These are phyloP conservation scores for Alethe castanea DNA, from an alignment of 2,113 vertebrate species.

Conservation along the genomic window DNA sequence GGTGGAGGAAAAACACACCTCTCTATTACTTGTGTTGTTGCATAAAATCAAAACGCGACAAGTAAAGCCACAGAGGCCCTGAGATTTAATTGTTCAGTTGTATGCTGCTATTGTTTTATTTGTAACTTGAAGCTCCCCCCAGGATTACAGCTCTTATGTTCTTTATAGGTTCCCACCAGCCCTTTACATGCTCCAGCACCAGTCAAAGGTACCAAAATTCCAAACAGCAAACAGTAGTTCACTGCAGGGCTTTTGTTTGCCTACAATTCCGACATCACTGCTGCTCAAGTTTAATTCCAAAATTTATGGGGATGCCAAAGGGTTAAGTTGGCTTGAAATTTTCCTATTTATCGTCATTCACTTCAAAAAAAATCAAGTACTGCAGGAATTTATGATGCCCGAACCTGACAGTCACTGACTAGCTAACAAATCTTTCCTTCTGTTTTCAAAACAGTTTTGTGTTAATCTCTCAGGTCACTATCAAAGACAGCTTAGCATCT, in stretches of 20 bases:
- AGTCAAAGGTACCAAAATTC: not conserved
- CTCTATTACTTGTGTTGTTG: not conserved
- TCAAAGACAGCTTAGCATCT: conserved; percentile 54
- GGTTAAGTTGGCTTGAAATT: not conserved
- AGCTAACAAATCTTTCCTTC: conserved; percentile 35
- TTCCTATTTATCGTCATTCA: not conserved
- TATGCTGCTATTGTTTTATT: conserved; percentile 45
- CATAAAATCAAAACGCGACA: conserved; percentile 44
- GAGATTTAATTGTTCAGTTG: conserved; percentile 51
- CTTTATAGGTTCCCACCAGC: not conserved
- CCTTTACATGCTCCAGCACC: not conserved
- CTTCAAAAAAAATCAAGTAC: not conserved
- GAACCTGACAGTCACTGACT: not conserved
- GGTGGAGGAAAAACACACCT: not conserved
- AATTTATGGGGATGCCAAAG: conserved; percentile 30
- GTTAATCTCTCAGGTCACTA: conserved; percentile 56
- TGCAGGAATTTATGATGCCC: not conserved
- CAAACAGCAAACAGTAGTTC: not conserved
- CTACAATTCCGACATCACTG: not conserved
- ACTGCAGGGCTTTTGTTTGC: not conserved
- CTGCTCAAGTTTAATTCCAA: not conserved
- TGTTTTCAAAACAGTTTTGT: conserved; percentile 54
- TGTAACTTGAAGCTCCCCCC: not conserved
- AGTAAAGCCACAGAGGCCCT: not conserved
- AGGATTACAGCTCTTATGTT: not conserved